phyloP scores from a whole-genome alignment of 2,888 invertebrate genomes.

The Spatulosminthurus flaviceps region DNA sequence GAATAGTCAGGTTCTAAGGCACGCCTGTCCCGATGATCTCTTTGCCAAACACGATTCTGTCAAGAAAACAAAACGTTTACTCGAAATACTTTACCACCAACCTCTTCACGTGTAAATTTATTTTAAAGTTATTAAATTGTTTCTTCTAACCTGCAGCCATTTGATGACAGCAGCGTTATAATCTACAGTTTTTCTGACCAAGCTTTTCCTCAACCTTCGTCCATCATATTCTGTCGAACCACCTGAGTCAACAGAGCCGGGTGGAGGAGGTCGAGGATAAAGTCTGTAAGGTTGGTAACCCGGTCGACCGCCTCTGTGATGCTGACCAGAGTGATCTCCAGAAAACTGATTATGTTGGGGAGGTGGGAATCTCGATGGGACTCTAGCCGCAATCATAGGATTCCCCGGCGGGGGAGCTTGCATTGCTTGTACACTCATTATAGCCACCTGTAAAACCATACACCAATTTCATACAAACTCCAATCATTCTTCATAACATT shows the following conservation, averaged over 20 bases:
- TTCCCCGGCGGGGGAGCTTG: neutral
- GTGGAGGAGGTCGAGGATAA: conserved; percentile 65
- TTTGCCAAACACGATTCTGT: conserved; percentile 92
- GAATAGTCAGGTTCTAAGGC: conserved; percentile 94
- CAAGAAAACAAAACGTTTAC: conserved; percentile 42
- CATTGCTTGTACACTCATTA: conserved; percentile 47
- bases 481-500: no score
- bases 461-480: no score
- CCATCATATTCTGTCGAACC: conserved; percentile 83
- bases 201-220: conserved; percentile 92
- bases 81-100: no score
- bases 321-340: conserved; percentile 47
- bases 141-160: conserved; percentile 84
- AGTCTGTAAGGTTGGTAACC: conserved; percentile 69
- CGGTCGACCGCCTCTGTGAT: conserved; percentile 52
- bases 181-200: conserved; percentile 97
- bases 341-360: conserved; percentile 36
- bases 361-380: conserved; percentile 52
- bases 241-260: conserved; percentile 41
- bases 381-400: conserved; percentile 25
- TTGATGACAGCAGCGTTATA: conserved; percentile 95
- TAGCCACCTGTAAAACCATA: no score
- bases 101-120: no score
- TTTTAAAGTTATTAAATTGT: no score
- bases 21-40: conserved; percentile 88